A percentile compares a stretch with the other conserved stretches of the same genome.
phyloP scores from a whole-genome alignment of 2,888 invertebrate genomes.

The Bombyx huttoni region DNA sequence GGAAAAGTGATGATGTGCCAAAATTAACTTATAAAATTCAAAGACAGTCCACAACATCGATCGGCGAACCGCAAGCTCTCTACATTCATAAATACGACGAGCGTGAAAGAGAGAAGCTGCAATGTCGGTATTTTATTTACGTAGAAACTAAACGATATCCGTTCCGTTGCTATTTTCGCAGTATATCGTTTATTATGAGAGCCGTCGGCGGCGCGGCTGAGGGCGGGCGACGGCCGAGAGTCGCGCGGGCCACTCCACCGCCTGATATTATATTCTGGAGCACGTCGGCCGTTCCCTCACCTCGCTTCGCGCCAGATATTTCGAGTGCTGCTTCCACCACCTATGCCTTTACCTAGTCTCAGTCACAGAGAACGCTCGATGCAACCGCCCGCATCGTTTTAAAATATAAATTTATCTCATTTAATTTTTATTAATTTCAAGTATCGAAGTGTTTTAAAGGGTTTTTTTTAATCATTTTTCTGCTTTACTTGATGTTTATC shows the following conservation, averaged over 20 bases:
- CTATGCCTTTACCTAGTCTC: slow-evolving; percentile 66
- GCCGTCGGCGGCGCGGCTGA: slow-evolving; percentile 28
- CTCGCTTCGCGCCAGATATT: slow-evolving; percentile 67
- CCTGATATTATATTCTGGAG: slow-evolving; percentile 72
- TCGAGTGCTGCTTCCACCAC: slow-evolving; percentile 67
- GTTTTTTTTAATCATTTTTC: not conserved
- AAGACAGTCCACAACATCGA: not conserved
- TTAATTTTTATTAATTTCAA: not conserved
- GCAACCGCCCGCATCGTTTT: slow-evolving; percentile 53
- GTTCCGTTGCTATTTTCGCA: slow-evolving; percentile 63
- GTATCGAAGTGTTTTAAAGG: slow-evolving; percentile 12
- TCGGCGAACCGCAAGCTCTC: slow-evolving; percentile 6
- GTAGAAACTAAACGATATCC: slow-evolving; percentile 46
- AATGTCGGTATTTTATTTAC: slow-evolving; percentile 61
- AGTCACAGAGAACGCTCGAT: slow-evolving; percentile 54
- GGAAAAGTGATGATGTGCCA: too few species aligned
- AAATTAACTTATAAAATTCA: too few species aligned
- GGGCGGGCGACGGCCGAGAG: slow-evolving; percentile 28
- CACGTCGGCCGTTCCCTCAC: slow-evolving; percentile 65
- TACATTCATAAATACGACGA: slow-evolving; percentile 44
- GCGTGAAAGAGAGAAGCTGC: slow-evolving; percentile 41
- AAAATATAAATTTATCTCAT: not conserved
- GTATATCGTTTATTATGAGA: slow-evolving; percentile 60
- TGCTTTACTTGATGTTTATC: not conserved
- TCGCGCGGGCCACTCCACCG: slow-evolving; percentile 55